A percentile compares a stretch with the other conserved stretches of the same genome.
Evolutionary conservation across 2,888 invertebrate genomes (phyloP).

Genomic region (Leucophenga montana): DNA sequence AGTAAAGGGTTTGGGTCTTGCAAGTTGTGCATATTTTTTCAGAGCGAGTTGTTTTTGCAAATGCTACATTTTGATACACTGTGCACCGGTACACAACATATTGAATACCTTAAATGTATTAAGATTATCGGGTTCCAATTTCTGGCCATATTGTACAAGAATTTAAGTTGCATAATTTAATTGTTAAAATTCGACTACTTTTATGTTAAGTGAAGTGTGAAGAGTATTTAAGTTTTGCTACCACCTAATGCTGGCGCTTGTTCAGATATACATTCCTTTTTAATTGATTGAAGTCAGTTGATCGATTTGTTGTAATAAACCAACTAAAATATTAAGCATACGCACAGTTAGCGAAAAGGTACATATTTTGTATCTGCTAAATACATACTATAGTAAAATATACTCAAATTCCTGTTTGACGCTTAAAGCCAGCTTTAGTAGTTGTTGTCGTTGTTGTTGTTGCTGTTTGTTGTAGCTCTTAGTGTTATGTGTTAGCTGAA

Average conservation of each 20-base stretch:
- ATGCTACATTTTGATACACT: too few species aligned
- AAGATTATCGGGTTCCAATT: too few species aligned
- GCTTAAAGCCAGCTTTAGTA: background rate
- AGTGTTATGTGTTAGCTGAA: constrained; percentile 31
- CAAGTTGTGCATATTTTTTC: too few species aligned
- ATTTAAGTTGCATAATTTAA: too few species aligned
- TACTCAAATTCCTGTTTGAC: constrained; percentile 5
- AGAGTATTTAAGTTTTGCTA: background rate
- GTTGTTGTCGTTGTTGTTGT: constrained; percentile 22
- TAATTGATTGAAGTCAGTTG: constrained; percentile 22
- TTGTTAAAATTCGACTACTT: too few species aligned
- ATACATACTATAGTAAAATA: background rate
- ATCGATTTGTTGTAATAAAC: background rate
- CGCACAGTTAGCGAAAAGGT: constrained; percentile 31
- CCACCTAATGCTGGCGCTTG: constrained; percentile 25
- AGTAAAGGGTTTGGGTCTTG: too few species aligned
- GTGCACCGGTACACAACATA: too few species aligned
- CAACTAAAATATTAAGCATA: constrained; percentile 13
- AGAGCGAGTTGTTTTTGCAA: too few species aligned
- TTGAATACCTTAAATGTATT: too few species aligned
- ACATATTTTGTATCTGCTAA: background rate
- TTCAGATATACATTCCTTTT: constrained; percentile 36
- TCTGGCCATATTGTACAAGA: too few species aligned
- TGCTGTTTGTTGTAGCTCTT: background rate
- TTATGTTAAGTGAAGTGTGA: too few species aligned